Base-by-base conservation (phyloP, 2,113 vertebrate genomes). In the Oophaga pumilio region DNA sequence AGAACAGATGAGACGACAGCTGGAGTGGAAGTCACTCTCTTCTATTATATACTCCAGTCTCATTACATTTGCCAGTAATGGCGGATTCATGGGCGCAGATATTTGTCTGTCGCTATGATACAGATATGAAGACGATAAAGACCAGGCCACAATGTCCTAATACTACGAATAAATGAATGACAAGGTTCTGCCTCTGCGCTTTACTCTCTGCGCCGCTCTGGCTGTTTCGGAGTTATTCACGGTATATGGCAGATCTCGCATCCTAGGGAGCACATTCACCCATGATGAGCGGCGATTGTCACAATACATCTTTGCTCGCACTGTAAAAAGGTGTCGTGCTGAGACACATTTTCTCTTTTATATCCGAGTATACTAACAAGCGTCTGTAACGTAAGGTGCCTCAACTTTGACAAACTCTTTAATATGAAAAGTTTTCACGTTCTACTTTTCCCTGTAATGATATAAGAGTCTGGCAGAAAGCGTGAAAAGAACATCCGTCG, bases 371-470 rank as follows among this genome's bases (percentile, higher is more conserved):
- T 89, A 86, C 78, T 76, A 89, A 88, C 88, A 88, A 76, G 60
- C 82, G 84, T 86, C 89, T 84, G 76, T 4, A 89, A 76, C 85
- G 80, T 73, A 85, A 85, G 79, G 87, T 79, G 33, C 73, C 85
- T 85, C 82, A 8, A 71, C 89, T 62, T 28, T 57, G 62, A n/a
- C n/a, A 26, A 84, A 59, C 82, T 56, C 71, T 73, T 84, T 73
- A 73, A 71, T 84, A 12, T 66, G 50, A 52, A 62, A 82, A 82
- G 62, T 82, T 64, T 68, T 82, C 43, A 82, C 80, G n/a, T 66
- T 68, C n/a, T 50, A 9, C 79, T 50, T 66, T 50, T 43, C 26
- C n/a, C 80, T 17, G 7, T 68, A 50, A 52, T 82, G 22, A 64
- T 81, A 62, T 14, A 43, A 77, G 12, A 15, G 5, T 2, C 26